Base-by-base conservation (phyloP, 2,113 vertebrate genomes). In the Colius striatus region DNA sequence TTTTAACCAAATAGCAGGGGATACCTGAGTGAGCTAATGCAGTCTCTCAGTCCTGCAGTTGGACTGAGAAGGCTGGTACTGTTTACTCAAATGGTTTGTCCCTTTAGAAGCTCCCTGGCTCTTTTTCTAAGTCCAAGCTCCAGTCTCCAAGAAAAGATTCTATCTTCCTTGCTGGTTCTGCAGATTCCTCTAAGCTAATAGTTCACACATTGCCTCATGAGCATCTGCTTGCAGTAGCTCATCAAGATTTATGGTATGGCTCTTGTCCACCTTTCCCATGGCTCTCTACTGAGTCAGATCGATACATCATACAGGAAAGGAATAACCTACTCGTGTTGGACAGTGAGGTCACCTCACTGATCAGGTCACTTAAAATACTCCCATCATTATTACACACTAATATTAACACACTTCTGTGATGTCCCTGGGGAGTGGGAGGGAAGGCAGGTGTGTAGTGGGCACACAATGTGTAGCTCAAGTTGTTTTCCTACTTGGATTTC, bases 381-480 rank as follows among this genome's bases (percentile, higher is more conserved):
- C 6, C 70, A 65, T 41, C 48, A 41, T 50, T 86, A 45, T 61
- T 61, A 34, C 25, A 41, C 4, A 16, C 7, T 43, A n/a, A 14
- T 61, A 90, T 61, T 61, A 80, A 29, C 27, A 58, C 4, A 81
- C 26, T 53, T 14, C 41, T 70, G 32, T 74, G 50, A 70, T 17
- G 45, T 38, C 48, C 51, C 36, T 6, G 0, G 34, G 54, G 25
- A 60, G 20, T 0, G 0, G 9, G 16, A 65, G n/a, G 48, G 26
- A 27, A 72, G 34, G 76, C 53, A 41, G 51, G 18, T 2, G 0
- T 4, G 1, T 1, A 1, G 25, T 10, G 4, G 55, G 30, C 29
- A 75, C 11, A 22, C 53, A 67, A 23, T 12, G 73, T 18, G 16
- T 30, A n/a, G 30, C 48, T 89, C 21, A 94, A 92, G 47, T 51